Percentiles rank a stretch among this genome's conserved stretches.
phyloP scores from a whole-genome alignment of 2,888 invertebrate genomes.

The Plebejus melissa region DNA sequence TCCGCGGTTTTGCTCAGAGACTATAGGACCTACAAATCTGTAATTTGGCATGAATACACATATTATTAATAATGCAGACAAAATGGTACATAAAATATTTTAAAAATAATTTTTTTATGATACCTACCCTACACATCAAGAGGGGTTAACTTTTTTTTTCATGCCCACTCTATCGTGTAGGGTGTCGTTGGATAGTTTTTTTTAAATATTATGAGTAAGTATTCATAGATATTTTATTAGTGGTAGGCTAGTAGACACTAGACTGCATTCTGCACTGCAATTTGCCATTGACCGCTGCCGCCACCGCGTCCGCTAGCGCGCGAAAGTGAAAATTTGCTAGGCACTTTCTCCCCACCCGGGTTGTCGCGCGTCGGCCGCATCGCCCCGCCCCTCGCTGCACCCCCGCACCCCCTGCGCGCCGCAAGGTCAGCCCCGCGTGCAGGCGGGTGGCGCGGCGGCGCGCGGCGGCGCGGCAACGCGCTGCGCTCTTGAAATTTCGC shows the following conservation, averaged over 20 bases:
- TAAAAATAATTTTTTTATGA: no score
- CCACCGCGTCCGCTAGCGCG: conserved; percentile 58
- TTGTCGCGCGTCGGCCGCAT: conserved; percentile 47
- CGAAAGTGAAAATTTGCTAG: conserved; percentile 75
- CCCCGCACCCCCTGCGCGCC: conserved; percentile 49
- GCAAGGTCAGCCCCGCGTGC: conserved; percentile 48
- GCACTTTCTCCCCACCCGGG: conserved; percentile 75
- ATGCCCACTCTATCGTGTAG: no score
- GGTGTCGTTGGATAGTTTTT: no score
- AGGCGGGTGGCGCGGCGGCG: conserved; percentile 55
- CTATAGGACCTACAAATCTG: no score
- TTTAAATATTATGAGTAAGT: no score
- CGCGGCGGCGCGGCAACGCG: conserved; percentile 61
- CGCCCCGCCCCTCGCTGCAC: conserved; percentile 60
- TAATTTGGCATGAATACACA: no score
- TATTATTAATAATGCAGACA: no score
- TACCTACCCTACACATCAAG: no score
- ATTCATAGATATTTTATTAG: conserved; percentile 22
- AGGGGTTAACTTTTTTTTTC: no score
- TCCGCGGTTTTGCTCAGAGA: no score
- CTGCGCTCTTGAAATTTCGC: conserved; percentile 85
- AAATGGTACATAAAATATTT: no score
- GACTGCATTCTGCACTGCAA: conserved; percentile 32
- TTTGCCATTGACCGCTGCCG: conserved; percentile 43
- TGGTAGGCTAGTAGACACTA: conserved; percentile 24